Evolutionary conservation across 2,113 vertebrate genomes (phyloP).

Genomic region (Catagonus wagneri): DNA sequence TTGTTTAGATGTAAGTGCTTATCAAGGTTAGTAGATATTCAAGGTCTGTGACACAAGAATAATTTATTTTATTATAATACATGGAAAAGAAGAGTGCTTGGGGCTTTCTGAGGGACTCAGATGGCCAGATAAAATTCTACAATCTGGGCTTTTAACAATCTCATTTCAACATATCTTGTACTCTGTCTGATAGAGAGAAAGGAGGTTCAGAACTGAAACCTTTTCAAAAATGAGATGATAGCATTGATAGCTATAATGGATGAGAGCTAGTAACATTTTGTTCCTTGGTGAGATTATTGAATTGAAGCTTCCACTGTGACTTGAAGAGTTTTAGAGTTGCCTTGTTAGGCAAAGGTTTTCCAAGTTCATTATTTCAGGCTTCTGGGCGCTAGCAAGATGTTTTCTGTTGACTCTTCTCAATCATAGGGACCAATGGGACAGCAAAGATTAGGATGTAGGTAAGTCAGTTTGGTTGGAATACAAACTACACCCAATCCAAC

Average conservation of each 20-base stretch:
- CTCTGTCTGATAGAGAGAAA: conserved; percentile 66
- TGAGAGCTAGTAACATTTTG: conserved; percentile 7
- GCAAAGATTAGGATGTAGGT: conserved; percentile 60
- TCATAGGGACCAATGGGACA: conserved; percentile 71
- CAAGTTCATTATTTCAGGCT: conserved; percentile 73
- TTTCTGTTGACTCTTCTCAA: conserved; percentile 34
- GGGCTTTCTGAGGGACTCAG: conserved; percentile 65
- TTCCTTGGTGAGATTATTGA: conserved; percentile 66
- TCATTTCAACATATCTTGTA: conserved; percentile 66
- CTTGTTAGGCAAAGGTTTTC: conserved; percentile 74
- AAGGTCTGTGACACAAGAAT: conserved; percentile 79
- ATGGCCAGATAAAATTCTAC: conserved; percentile 73
- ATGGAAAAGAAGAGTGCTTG: conserved; percentile 16
- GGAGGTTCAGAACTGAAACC: conserved; percentile 57
- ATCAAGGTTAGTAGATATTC: conserved; percentile 83
- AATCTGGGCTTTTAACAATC: conserved; percentile 72
- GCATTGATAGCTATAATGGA: conserved; percentile 59
- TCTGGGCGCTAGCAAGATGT: conserved; percentile 65
- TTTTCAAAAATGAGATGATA: conserved; percentile 72
- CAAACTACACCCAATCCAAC: conserved; percentile 65
- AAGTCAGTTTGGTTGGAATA: conserved; percentile 72
- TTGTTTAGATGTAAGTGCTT: conserved; percentile 85
- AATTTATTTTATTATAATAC: conserved; percentile 80
- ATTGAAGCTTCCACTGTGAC: conserved; percentile 68
- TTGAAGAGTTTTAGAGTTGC: conserved; percentile 70